Percentiles rank a stretch among this genome's conserved stretches.
phyloP scores from a whole-genome alignment of 2,888 invertebrate species.

The Saturnia pavonia region DNA sequence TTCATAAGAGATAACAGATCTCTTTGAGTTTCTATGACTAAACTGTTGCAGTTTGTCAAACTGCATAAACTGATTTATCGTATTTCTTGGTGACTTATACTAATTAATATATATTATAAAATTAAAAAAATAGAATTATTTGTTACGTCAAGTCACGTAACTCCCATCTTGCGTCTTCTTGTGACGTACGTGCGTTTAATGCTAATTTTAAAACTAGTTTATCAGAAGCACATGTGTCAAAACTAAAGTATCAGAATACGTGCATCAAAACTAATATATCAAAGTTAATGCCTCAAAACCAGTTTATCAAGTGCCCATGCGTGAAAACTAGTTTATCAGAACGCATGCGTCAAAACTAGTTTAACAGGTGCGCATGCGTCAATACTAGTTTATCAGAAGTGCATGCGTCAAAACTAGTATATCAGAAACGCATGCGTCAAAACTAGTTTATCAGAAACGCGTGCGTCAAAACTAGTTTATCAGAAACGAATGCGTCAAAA shows the following conservation, averaged over 20 bases:
- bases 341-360: no score
- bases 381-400: not conserved
- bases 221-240: no score
- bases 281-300: not conserved
- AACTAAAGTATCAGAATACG: no score
- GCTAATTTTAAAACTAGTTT: no score
- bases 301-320: not conserved
- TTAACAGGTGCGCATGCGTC: not conserved
- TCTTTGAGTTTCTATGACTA: not conserved
- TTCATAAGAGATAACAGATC: not conserved
- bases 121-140: not conserved
- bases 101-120: not conserved
- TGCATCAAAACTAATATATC: no score
- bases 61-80: not conserved
- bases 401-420: no score
- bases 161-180: no score
- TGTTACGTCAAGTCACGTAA: no score
- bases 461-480: not conserved
- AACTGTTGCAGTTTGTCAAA: not conserved
- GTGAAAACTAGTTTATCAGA: not conserved
- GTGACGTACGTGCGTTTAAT: no score
- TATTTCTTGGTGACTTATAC: not conserved
- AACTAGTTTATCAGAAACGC: not conserved
- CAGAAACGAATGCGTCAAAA: not conserved
- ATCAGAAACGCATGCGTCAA: not conserved